phyloP scores from a whole-genome alignment of 2,113 vertebrate species.

The Chloropsis hardwickii region DNA sequence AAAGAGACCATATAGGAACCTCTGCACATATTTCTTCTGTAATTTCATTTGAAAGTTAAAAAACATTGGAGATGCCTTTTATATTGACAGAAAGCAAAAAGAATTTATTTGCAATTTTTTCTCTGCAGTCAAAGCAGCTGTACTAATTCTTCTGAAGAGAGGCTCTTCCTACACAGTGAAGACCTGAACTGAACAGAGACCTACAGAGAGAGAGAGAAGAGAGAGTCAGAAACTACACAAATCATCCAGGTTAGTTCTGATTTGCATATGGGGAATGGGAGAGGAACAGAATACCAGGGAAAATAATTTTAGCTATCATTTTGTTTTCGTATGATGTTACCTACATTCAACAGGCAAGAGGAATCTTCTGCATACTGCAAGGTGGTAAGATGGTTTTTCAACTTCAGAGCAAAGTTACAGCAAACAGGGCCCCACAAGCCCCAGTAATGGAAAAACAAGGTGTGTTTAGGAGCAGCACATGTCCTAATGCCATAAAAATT shows the following conservation, averaged over 20 bases:
- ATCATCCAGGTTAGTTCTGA: constrained; percentile 17
- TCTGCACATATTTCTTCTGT: neutral
- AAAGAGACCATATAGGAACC: neutral
- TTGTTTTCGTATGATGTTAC: neutral
- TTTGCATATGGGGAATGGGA: neutral
- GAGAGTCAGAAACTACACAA: neutral
- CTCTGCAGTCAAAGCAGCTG: neutral
- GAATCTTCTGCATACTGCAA: neutral
- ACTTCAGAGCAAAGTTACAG: neutral
- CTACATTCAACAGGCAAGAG: neutral
- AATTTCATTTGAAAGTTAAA: neutral
- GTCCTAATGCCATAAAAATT: neutral
- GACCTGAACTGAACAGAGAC: neutral
- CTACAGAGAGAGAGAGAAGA: neutral
- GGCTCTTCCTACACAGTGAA: neutral
- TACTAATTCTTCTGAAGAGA: neutral
- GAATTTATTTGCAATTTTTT: neutral
- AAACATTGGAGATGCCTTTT: neutral
- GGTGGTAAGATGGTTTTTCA: neutral
- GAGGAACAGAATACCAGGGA: neutral
- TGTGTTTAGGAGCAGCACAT: neutral
- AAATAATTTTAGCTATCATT: neutral
- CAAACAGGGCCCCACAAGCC: neutral
- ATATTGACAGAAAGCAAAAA: neutral
- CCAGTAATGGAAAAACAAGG: neutral